phyloP scores from a whole-genome alignment of 53 echinoderm and acorn worm species.

The Astropecten irregularis region DNA sequence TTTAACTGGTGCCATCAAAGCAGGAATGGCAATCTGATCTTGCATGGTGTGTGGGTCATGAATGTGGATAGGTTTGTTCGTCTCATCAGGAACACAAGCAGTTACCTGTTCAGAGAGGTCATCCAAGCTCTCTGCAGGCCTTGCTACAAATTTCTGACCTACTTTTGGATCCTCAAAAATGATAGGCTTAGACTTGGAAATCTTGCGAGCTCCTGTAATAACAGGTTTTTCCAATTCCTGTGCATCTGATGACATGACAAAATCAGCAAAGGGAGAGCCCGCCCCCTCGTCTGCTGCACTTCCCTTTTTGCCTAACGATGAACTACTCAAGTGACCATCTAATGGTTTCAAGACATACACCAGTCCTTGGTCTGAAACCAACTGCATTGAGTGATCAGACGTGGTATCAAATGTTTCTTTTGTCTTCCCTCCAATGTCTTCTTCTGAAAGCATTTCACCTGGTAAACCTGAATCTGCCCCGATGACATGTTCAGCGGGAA shows the following conservation, averaged over 20 bases:
- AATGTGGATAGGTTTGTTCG: conserved; percentile 49
- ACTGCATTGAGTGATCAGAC: conserved; percentile 21
- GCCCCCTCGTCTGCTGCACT: background rate
- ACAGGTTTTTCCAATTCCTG: conserved; percentile 16
- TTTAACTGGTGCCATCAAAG: conserved; percentile 6
- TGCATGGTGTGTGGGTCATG: conserved; percentile 56
- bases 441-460: too few relatives aligned
- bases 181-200: conserved; percentile 55
- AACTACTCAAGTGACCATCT: background rate
- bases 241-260: conserved; percentile 14
- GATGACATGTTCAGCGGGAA: background rate
- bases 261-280: background rate
- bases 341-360: conserved; percentile 67
- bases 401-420: background rate
- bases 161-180: conserved; percentile 61
- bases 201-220: conserved; percentile 47
- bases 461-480: background rate
- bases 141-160: conserved; percentile 55
- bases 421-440: background rate
- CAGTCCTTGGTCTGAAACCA: conserved; percentile 64
- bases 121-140: conserved; percentile 55
- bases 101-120: conserved; percentile 51
- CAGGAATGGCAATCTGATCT: conserved; percentile 15
- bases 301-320: background rate
- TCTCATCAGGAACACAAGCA: conserved; percentile 64